Evolutionary conservation across 2,113 vertebrate species (phyloP).

Genomic region (Ictidomys tridecemlineatus): DNA sequence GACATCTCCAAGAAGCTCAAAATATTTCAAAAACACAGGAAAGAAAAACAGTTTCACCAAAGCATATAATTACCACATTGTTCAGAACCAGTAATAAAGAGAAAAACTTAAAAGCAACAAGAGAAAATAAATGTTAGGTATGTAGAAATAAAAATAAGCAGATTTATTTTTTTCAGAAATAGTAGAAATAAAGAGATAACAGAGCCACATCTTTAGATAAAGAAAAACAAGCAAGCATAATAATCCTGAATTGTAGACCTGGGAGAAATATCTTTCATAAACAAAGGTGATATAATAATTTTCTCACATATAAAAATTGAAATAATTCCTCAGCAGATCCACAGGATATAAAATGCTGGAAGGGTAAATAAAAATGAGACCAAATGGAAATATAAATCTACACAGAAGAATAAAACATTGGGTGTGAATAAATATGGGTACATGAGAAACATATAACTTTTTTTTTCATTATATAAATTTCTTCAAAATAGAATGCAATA

Average conservation of each 20-base stretch:
- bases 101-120: slow-evolving; percentile 7
- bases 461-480: not conserved
- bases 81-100: not conserved
- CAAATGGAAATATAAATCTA: not conserved
- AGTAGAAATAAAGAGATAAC: not conserved
- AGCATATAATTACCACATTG: not conserved
- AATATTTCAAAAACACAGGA: not conserved
- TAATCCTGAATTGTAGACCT: not conserved
- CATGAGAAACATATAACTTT: not conserved
- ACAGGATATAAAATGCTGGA: not conserved
- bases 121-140: not conserved
- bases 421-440: not conserved
- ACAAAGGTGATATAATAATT: not conserved
- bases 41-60: not conserved
- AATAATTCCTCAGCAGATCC: not conserved
- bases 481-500: not conserved
- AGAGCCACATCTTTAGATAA: not conserved
- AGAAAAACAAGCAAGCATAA: not conserved
- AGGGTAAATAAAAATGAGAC: not conserved
- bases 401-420: not conserved
- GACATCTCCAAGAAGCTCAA: not conserved
- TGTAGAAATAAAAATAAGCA: not conserved
- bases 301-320: not conserved
- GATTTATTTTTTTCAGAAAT: not conserved
- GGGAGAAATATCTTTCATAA: not conserved